These are phyloP conservation scores for Podargus strigoides DNA, from an alignment of 2,797 vertebrate species.

Conservation along the genomic window DNA sequence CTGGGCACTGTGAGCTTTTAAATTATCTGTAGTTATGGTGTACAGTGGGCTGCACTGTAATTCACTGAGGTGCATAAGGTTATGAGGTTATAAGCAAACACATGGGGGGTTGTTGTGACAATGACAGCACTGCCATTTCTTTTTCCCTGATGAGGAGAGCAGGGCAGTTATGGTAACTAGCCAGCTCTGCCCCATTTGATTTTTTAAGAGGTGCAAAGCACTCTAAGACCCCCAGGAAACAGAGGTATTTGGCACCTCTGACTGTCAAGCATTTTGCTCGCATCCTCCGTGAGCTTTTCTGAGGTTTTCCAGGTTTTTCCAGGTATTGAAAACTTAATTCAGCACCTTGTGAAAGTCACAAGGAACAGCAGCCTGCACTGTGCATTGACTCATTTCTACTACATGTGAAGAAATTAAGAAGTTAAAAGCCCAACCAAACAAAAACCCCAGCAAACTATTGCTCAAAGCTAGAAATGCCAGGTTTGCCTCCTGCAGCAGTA, in stretches of 20 bases:
- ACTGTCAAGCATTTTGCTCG: background rate
- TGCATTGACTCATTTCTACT: background rate
- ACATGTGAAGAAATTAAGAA: background rate
- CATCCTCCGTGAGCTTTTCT: background rate
- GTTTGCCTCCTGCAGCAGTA: background rate
- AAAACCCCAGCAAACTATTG: background rate
- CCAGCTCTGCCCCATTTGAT: background rate
- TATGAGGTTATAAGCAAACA: no score
- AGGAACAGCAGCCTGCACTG: background rate
- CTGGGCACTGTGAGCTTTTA: background rate
- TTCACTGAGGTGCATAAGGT: no score
- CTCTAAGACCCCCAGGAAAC: background rate
- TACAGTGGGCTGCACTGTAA: fast-evolving
- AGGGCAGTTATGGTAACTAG: background rate
- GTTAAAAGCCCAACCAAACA: background rate
- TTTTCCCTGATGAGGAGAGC: background rate
- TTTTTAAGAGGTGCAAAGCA: background rate
- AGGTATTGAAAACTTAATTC: background rate
- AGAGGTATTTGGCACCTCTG: background rate
- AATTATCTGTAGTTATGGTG: no score
- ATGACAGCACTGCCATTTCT: background rate
- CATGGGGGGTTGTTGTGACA: background rate
- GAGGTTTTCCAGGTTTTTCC: background rate
- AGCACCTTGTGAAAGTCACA: background rate
- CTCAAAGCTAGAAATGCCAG: background rate